Base-by-base conservation (phyloP, 2,888 invertebrate species). In the Dolichomitus sp. region DNA sequence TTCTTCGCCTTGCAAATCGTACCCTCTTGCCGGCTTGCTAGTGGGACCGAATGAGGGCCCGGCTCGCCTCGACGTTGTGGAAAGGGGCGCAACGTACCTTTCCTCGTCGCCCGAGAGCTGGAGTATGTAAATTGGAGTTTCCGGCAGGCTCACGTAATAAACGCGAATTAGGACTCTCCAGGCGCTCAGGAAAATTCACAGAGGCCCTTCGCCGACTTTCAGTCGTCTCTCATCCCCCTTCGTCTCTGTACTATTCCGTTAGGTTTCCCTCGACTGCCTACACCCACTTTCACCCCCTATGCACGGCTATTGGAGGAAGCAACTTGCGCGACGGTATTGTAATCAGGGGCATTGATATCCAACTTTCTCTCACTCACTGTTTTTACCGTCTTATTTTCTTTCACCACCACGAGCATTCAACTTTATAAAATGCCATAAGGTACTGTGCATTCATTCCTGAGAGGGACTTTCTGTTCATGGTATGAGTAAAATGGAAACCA, bases 91-190 rank as follows among this genome's bases (percentile, higher is more conserved):
- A 57, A 69, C 33, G 57, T 80, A 52, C 72, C 75, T 72, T 73
- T 69, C 70, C 74, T 73, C 83, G 40, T 42, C 52, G 70, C 74
- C 30, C 70, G 61, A 68, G 74, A 65, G 73, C 59, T 76, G 66
- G 78, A 83, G 80, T 83, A 85, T 87, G 86, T 87, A 85, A 87
- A 86, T 86, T 87, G 79, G 80, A 85, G 83, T 87, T 87, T 87
- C 85, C 87, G 86, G 84, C 85, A 85, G 86, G 83, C 81, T 85
- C 84, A 81, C 82, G 81, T 87, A 87, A 87, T 86, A 86, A 87
- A 85, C 84, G 83, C 86, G 86, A 81, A 85, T 87, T 87, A 86
- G 85, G 84, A 81, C 74, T 72, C 78, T 81, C 81, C 57, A 59
- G 50, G 45, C 65, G 75, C 78, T 78, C 66, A 72, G 68, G 66